Conservation (phyloP, 2,113 vertebrate species). For the Sander vitreus region DNA sequence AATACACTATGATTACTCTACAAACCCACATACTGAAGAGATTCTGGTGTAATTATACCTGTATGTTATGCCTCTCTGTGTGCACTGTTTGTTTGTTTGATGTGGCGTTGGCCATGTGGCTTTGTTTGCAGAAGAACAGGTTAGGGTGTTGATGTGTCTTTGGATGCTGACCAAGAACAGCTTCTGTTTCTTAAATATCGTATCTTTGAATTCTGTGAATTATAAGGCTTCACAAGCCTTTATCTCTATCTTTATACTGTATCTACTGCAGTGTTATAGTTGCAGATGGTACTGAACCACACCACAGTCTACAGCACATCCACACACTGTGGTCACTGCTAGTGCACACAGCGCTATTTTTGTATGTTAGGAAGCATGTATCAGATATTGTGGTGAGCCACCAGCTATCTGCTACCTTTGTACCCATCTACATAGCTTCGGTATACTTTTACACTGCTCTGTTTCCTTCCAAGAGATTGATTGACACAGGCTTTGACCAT, state of each 20-base stretch:
- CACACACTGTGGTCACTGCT: slow-evolving; percentile 25
- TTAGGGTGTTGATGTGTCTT: slow-evolving; percentile 36
- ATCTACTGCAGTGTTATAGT: slow-evolving; percentile 7
- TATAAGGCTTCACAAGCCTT: not conserved
- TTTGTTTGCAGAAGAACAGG: slow-evolving; percentile 66
- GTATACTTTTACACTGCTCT: not conserved
- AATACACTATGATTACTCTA: not conserved
- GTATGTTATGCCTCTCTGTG: slow-evolving; percentile 7
- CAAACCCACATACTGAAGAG: not conserved
- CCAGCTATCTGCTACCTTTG: not conserved
- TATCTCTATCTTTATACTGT: too few species aligned
- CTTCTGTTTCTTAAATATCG: slow-evolving; percentile 1
- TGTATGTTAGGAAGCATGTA: slow-evolving; percentile 6
- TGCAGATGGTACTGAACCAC: slow-evolving; percentile 41
- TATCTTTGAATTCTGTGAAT: not conserved
- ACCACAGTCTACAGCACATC: slow-evolving; percentile 53
- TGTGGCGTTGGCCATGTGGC: slow-evolving; percentile 47
- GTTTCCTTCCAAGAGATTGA: not conserved
- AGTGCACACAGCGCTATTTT: slow-evolving; percentile 24
- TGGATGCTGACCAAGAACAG: slow-evolving; percentile 13
- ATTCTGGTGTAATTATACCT: not conserved
- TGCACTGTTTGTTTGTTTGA: slow-evolving; percentile 41
- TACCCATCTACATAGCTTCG: not conserved
- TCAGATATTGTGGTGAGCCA: slow-evolving; percentile 38
- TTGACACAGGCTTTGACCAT: not conserved